Base-by-base conservation (phyloP, 2,113 vertebrate species). In the Nyctibius bracteatus region DNA sequence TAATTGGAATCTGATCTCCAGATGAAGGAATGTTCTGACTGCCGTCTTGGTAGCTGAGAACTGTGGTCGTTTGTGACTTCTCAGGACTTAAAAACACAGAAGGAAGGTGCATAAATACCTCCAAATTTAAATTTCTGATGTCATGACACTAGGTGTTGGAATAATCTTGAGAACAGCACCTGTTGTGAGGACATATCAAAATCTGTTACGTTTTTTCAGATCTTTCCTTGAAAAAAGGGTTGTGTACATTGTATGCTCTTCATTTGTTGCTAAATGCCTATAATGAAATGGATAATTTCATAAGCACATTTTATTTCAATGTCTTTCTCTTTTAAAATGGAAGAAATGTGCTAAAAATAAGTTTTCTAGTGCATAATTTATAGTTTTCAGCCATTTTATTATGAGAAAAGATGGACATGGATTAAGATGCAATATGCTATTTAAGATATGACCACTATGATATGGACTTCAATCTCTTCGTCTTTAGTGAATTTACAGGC, bases 171-270 rank as follows among this genome's bases (percentile, higher is more conserved):
- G 31, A 77, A 62, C 8, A 43, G 27, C 30, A 35, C 52, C 9
- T 30, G 31, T 49, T 55, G 16, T 39, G 30, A 62, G 71, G 41
- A 17, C 31, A 13, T 22, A 9, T 1, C n/a, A 20, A 41, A 14
- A 44, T 23, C 70, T n/a, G 16, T 35, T 20, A 4, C 0, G 9
- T 2, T 41, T 33, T 61, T 74, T n/a, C 43, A 39, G 52, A 20
- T 20, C n/a, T 46, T 78, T 13, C 39, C 41, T 61, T 79, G 52
- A 11, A 49, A 41, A 24, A 59, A 21, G 14, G 47, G 8, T 61
- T 84, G 25, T 0, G 1, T 35, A 5, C 30, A 0, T 51, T 12
- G 25, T 21, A 7, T 46, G 0, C 15, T 75, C 35, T 33, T 31
- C 17, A 4, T 67, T 81, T 58, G 6, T 67, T 51, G 23, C 31